Base-by-base conservation (phyloP, 2,888 invertebrate species). In the Drosophila merina region DNA sequence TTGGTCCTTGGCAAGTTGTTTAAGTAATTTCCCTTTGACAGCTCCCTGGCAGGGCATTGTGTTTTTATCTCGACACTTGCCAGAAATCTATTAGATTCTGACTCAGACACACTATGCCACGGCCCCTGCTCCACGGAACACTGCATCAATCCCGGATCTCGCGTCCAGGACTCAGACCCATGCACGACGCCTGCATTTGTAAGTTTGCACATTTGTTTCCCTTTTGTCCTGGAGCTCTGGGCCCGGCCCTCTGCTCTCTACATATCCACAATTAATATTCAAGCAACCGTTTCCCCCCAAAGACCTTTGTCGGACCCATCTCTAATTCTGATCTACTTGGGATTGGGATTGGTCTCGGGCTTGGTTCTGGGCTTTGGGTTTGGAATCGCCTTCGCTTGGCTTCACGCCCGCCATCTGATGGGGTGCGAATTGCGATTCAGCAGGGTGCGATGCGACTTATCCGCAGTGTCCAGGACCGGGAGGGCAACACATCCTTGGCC, bases 171-270 rank as follows among this genome's bases (percentile, higher is more conserved):
- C 49, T 49, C 48, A 30, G 42, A 54, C 30, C 58, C 69, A 56
- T 88, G 88, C 88, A 88, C 85, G 85, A 76, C 86, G 86, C 88
- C 67, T 88, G 85, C 85, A 85, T 86, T 86, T 82, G 69, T 85
- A 87, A 87, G 88, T 86, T 79, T 86, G 86, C 88, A 81, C 81
- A 85, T 88, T 87, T 83, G 88, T 85, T 82, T 75, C 78, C 69
- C 64, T 74, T 67, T 58, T 45, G 51, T 30, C 36, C 33, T 30
- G n/a, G 7, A 5, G 10, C 20, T 31, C 33, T 45, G 20, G 42
- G 8, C 31, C 45, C 42, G 42, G 8, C 31, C 45, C 42, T 55
- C 49, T 40, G n/a, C 44, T 45, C 52, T 72, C 77, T 72, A 74
- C 78, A 86, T 79, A 84, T 86, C 73, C 60, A 76, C 88, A 83